Evolutionary conservation across 1,140 invertebrate genomes (phyloP).

Genomic region (Gonatopus flavifemur): DNA sequence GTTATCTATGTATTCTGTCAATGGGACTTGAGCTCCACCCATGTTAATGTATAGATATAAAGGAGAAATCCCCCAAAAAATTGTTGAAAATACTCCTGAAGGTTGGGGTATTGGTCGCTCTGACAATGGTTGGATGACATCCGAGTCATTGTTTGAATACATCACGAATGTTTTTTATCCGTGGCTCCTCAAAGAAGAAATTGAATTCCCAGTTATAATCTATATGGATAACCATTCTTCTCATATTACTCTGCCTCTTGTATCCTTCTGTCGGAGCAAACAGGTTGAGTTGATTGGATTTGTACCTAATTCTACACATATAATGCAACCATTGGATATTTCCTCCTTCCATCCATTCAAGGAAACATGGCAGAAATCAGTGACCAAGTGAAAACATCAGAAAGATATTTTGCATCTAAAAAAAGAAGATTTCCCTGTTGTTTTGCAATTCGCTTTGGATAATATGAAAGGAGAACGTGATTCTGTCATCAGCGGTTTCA

Average conservation of each 20-base stretch:
- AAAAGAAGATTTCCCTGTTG: constrained; percentile 28
- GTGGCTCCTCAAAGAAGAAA: constrained; percentile 32
- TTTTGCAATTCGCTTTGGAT: constrained; percentile 29
- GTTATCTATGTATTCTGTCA: too few relatives aligned
- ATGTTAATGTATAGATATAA: too few relatives aligned
- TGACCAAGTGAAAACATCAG: constrained; percentile 22
- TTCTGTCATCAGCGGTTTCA: constrained; percentile 34
- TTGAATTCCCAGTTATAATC: constrained; percentile 37
- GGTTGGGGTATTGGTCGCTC: constrained; percentile 40
- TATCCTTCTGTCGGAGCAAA: constrained; percentile 29
- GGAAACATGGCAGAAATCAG: constrained; percentile 28
- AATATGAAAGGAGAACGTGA: constrained; percentile 15
- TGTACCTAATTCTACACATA: not conserved
- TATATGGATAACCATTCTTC: constrained; percentile 8
- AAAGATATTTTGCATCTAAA: not conserved
- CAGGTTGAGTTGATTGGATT: not conserved
- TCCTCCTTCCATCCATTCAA: constrained; percentile 35
- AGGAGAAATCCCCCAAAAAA: constrained; percentile 25
- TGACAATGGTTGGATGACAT: constrained; percentile 49
- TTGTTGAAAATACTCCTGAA: constrained; percentile 30
- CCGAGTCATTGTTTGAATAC: constrained; percentile 45
- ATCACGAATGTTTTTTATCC: constrained; percentile 42
- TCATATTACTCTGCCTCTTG: constrained; percentile 33
- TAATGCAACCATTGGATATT: too few relatives aligned
- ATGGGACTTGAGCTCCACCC: too few relatives aligned